Conservation (phyloP, 2,888 invertebrate species). For the Invenusta paracnida region DNA sequence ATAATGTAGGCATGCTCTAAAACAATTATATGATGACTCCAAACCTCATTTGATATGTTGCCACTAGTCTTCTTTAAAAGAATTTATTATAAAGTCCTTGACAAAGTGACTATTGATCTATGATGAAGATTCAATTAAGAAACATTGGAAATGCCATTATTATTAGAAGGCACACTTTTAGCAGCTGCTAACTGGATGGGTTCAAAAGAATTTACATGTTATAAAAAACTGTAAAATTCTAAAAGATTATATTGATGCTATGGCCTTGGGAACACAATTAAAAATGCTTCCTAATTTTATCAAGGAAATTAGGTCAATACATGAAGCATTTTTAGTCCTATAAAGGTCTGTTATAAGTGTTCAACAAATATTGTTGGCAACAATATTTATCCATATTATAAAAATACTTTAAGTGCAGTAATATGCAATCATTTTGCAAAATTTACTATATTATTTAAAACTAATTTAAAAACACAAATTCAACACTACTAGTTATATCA, state of each 20-base stretch:
- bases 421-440: no score
- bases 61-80: not conserved
- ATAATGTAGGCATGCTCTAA: no score
- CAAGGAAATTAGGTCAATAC: not conserved
- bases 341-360: not conserved
- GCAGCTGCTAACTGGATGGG: not conserved
- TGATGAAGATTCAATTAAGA: not conserved
- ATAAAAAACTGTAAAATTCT: not conserved
- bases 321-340: not conserved
- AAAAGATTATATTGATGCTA: not conserved
- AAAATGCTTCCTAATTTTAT: not conserved
- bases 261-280: not conserved
- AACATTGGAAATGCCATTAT: not conserved
- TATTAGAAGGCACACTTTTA: not conserved
- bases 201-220: not conserved
- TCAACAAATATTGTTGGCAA: no score
- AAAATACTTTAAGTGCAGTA: no score
- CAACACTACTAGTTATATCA: no score
- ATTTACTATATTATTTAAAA: no score
- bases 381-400: no score
- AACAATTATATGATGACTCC: no score
- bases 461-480: no score
- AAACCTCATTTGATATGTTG: no score
- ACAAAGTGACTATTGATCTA: not conserved
- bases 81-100: not conserved